Base-by-base conservation (phyloP, 2,888 invertebrate species). In the Ashinkailepas kermadecensis region DNA sequence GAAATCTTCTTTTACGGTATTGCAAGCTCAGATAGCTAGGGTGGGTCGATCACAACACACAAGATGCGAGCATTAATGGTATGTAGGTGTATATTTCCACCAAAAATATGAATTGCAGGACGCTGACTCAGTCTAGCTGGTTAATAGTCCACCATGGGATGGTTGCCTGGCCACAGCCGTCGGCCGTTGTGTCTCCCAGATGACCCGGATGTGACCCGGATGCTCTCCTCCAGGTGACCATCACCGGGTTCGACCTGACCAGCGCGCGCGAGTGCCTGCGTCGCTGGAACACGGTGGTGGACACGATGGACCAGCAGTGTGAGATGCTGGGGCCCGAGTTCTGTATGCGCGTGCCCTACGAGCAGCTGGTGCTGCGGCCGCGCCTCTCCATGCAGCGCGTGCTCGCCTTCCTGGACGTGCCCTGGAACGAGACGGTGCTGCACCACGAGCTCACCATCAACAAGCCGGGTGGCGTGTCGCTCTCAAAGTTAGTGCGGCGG, bases 371-470 rank as follows among this genome's bases (percentile, higher is more conserved):
- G 85, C 91, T 99, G 85, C 96, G 96, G 89, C 99, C 99, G 13
- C 92, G 92, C 84, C 90, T 91, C 84, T 95, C 95, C 91, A 92
- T 99, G 94, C 91, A 92, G 85, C 92, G 92, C 87, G 95, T 98
- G 86, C 90, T 97, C 58, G 89, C 90, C 84, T 99, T 97, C 89
- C 91, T 99, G 84, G 93, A 93, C 85, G 91, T 99, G 85, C 95
- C 95, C 65, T 99, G 99, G 99, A 93, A 95, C 89, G 95, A 95
- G 85, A 93, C 95, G 80, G 97, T 99, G 84, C 91, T 99, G 86
- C 97, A 99, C 89, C 99, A 99, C 89, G 97, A 99, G 89, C 94
- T 95, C 87, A 94, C 94, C 88, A 97, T 99, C 87, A 97, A 98
- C 89, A 96, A 94, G 88, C 95, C 95, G 79, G 93, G 97, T 85